A percentile compares a stretch with the other conserved stretches of the same genome.
Conservation (phyloP, 2,797 vertebrate genomes). For the Corythornis leucogaster region DNA sequence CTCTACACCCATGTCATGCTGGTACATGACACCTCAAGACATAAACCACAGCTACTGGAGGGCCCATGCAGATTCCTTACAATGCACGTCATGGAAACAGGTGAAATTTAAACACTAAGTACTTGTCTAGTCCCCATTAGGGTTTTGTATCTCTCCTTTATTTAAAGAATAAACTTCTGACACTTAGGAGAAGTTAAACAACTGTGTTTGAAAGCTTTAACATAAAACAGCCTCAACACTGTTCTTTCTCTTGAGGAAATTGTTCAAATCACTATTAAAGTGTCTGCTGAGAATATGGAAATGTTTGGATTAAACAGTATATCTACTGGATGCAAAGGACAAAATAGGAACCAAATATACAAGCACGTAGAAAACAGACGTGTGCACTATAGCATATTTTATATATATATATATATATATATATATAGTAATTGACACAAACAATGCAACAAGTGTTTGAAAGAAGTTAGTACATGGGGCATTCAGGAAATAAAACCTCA, state of each 20-base stretch:
- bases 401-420: too few species aligned
- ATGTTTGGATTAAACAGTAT: constrained; percentile 7
- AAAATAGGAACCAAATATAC: neutral
- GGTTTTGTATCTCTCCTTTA: constrained; percentile 28
- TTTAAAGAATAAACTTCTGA: constrained; percentile 63
- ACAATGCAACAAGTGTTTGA: neutral
- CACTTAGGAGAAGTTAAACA: constrained; percentile 62
- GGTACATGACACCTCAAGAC: neutral
- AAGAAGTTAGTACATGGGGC: neutral
- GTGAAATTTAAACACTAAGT: constrained; percentile 59
- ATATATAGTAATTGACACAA: neutral
- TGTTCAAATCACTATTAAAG: constrained; percentile 24
- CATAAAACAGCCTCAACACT: constrained; percentile 39
- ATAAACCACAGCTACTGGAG: constrained; percentile 48
- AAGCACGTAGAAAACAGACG: neutral
- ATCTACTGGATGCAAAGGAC: neutral
- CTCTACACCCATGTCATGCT: neutral
- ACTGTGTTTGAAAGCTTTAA: constrained; percentile 44
- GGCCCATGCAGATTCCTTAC: neutral
- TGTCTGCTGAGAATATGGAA: neutral
- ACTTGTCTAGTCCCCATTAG: constrained; percentile 14
- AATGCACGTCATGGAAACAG: constrained; percentile 52
- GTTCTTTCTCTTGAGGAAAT: constrained; percentile 22
- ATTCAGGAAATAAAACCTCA: neutral
- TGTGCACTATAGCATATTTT: fast-evolving